Evolutionary conservation across 1,140 invertebrate species (phyloP), one percentile per base, ranked within the genome.

Genomic region (Heliconius himera): DNA sequence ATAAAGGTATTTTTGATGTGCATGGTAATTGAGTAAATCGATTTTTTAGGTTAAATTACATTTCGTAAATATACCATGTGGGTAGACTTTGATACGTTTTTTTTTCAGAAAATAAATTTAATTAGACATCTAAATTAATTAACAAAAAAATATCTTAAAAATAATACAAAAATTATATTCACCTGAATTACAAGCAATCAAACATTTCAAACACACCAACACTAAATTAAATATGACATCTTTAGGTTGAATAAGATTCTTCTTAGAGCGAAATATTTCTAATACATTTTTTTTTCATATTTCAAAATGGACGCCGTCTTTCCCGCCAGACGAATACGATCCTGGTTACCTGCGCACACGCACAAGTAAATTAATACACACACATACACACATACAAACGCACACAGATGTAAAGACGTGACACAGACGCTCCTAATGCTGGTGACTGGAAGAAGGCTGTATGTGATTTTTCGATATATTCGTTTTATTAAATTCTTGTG

Each of bases 351-450:
- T 93, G 92, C 89, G 90, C 83, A 54, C 83, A 71, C 83, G 54
- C 83, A 84, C 83, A 82, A 77, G 60, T n/a, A 81, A 54, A 11
- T 9, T 9, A 11, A 60, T n/a, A 79, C 70, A 75, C 70, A 75
- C 79, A 74, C 76, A 36, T 82, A 84, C 81, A 75, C 77, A 76
- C 16, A 56, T 70, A 54, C 80, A 71, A 26, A 70, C 81, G 60
- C 81, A 72, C 36, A 72, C 70, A 72, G 33, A 36, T 22, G 70
- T 41, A 72, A 83, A 89, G 84, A 91, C 90, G 88, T 85, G 87
- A 89, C 91, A 88, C 89, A 91, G 87, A 87, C 91, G 86, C 83
- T 87, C 87, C 91, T 92, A 92, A 92, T 89, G 87, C 88, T 83
- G 77, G 81, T 79, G 83, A 80, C 79, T 81, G 76, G 81, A 82